Evolutionary conservation across 2,113 vertebrate species (phyloP), one percentile per base, ranked within the genome.

Genomic region (Dicentrarchus labrax): DNA sequence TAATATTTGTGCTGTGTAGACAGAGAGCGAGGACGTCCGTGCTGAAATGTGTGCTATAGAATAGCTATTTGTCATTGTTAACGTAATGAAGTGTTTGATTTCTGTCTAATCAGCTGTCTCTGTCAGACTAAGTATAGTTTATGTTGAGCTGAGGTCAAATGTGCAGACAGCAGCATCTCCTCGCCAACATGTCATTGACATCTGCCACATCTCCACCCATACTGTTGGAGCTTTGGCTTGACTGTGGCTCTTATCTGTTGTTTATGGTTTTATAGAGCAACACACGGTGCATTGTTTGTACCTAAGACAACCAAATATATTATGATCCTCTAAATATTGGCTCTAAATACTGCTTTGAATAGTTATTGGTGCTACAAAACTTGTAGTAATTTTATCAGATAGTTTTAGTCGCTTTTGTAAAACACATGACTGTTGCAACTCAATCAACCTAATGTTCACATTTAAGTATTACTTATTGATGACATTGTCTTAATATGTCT

Each of bases 1-100:
- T 83, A 78, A 84, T 89, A 82, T 91, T 91, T 92, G 62, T 73
- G 56, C 67, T 84, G 21, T 24, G 48, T 45, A 50, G 43, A 51
- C 56, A 59, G 67, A 78, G 57, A 75, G 64, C 16, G 39, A 65
- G 30, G 30, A 30, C 30, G 61, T 59, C 43, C 6, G 6, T 65
- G 21, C 30, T 72, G 56, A 84, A 82, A 61, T 6, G 45, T 56
- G 53, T 51, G 39, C 10, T 36, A 48, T 45, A 16, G 12, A 75
- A 66, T 19, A 68, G 30, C 57, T 16, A 22, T 80, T 83, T 54
- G 51, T 86, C 80, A 72, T 59, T 85, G 68, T 62, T 76, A 1
- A 2, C 19, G 83, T 54, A 72, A n/a, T 62, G 8, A 81, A 61
- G 38, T 78, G 69, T 77, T 68, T 54, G 16, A 76, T 78, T 83